phyloP scores from a whole-genome alignment of 2,888 invertebrate species.

The Plusia festucae region DNA sequence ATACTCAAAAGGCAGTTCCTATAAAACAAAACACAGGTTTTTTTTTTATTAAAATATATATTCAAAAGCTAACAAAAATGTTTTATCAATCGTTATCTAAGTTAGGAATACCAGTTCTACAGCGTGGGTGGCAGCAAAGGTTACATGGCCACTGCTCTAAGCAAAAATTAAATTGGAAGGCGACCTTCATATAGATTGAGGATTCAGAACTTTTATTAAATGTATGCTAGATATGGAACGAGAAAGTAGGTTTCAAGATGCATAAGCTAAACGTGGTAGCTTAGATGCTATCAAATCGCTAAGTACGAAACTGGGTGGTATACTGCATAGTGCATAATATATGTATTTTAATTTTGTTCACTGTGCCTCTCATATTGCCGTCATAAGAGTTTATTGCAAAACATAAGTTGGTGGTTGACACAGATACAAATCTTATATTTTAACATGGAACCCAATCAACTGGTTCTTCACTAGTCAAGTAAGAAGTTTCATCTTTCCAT shows the following conservation, averaged over 20 bases:
- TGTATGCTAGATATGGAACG: neutral
- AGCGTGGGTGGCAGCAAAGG: neutral
- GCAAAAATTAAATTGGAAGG: neutral
- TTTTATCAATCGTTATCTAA: neutral
- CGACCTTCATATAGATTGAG: neutral
- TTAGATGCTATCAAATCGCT: neutral
- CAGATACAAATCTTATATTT: no score
- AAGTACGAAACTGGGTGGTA: neutral
- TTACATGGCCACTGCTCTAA: neutral
- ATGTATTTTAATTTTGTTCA: neutral
- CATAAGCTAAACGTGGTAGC: conserved; percentile 4
- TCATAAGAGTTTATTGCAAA: neutral
- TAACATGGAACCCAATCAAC: no score
- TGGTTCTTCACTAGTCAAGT: no score
- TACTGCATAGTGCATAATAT: no score
- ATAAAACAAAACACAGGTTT: neutral
- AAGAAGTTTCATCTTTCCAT: conserved; percentile 3
- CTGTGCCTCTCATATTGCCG: neutral
- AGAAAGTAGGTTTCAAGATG: conserved; percentile 4
- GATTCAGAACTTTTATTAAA: neutral
- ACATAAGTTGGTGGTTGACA: no score
- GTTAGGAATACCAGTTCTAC: neutral
- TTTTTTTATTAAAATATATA: neutral
- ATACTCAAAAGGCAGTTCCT: neutral
- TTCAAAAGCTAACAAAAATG: neutral